These are phyloP conservation scores for Colostygia pectinataria DNA, from an alignment of 2,888 invertebrate genomes.

Conservation along the genomic window DNA sequence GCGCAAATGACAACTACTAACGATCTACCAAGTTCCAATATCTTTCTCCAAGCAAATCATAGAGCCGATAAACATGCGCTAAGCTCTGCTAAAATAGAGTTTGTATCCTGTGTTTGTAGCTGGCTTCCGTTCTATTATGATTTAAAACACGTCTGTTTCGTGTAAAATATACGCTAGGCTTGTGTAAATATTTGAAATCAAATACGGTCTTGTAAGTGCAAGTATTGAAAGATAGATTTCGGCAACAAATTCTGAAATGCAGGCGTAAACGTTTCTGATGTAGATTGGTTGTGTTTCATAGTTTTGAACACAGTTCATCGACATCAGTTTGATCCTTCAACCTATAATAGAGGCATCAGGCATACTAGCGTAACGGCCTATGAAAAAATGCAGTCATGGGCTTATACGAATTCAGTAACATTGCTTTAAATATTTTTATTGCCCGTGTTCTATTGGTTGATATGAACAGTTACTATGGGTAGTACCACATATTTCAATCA, in stretches of 20 bases:
- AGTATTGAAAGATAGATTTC: conserved; percentile 19
- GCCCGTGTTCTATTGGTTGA: too few species aligned
- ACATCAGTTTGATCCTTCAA: neutral
- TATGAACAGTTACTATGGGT: too few species aligned
- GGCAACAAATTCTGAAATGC: conserved; percentile 3
- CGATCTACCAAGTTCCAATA: too few species aligned
- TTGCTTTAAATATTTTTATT: too few species aligned
- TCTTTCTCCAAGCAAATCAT: too few species aligned
- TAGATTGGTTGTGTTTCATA: neutral
- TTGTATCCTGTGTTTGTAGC: conserved; percentile 22
- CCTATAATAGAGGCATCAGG: too few species aligned
- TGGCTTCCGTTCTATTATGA: conserved; percentile 20
- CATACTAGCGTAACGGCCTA: too few species aligned
- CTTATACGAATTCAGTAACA: too few species aligned
- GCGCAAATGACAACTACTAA: too few species aligned
- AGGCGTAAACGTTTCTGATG: neutral
- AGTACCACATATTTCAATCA: neutral
- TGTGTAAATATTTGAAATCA: conserved; percentile 20
- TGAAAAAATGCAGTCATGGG: too few species aligned
- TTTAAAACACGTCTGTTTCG: conserved; percentile 19
- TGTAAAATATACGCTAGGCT: conserved; percentile 11
- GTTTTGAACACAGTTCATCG: neutral
- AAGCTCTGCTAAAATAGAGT: neutral
- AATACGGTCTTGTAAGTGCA: conserved; percentile 16
- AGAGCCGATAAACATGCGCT: neutral